Percentiles rank a stretch among this genome's conserved stretches.
These are phyloP conservation scores for Dinothrombium tinctorium DNA, from an alignment of 1,140 invertebrate genomes.

Conservation along the genomic window DNA sequence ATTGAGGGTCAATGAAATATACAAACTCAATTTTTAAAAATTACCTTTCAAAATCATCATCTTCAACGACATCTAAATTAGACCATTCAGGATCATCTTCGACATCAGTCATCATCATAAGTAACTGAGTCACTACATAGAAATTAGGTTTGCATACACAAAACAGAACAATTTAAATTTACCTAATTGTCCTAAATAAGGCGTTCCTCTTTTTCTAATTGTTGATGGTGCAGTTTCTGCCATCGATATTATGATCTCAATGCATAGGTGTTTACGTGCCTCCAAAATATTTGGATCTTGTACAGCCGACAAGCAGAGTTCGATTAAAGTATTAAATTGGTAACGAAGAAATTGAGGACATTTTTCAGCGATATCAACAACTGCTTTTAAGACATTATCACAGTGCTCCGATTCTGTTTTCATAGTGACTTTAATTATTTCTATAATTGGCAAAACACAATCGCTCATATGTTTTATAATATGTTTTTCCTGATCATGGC, in stretches of 20 bases:
- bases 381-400: conserved; percentile 62
- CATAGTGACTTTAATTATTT: conserved; percentile 23
- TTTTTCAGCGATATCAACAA: conserved; percentile 79
- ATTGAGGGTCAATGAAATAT: conserved; percentile 16
- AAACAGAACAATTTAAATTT: conserved; percentile 9
- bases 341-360: conserved; percentile 72
- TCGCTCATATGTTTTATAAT: conserved; percentile 70
- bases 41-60: conserved; percentile 28
- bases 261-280: conserved; percentile 60
- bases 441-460: conserved; percentile 46
- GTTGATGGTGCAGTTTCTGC: conserved; percentile 84
- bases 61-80: conserved; percentile 40
- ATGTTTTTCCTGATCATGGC: conserved; percentile 65
- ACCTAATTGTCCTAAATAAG: conserved; percentile 37
- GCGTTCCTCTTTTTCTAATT: conserved; percentile 59
- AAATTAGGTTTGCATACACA: no score
- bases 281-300: conserved; percentile 47
- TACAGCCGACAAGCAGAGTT: conserved; percentile 65
- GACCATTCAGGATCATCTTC: conserved; percentile 78
- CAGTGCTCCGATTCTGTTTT: conserved; percentile 47
- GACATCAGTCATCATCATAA: conserved; percentile 90
- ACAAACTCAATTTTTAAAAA: conserved; percentile 3
- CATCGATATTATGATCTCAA: conserved; percentile 83
- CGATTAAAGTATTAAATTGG: conserved; percentile 61
- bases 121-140: conserved; percentile 44